These are phyloP conservation scores for Polyodon spathula DNA, from an alignment of 2,113 vertebrate species.

Conservation along the genomic window DNA sequence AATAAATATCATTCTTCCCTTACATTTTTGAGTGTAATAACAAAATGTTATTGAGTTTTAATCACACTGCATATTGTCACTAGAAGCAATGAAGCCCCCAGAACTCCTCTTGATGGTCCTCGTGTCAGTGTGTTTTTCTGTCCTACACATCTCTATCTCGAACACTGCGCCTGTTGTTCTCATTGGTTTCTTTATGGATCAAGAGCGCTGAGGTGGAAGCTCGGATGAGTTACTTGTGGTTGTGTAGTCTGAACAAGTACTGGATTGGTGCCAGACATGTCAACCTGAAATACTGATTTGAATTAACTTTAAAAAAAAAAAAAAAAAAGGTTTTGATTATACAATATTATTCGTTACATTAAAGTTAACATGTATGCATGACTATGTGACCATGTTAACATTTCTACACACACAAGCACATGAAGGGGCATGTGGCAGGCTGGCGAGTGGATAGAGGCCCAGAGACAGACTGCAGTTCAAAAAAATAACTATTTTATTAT, in stretches of 20 bases:
- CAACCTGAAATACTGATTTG: constrained; percentile 18
- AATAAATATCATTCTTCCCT: too few relatives aligned
- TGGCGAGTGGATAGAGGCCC: too few relatives aligned
- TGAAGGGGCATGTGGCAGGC: too few relatives aligned
- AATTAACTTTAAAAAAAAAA: background rate
- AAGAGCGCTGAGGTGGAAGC: constrained; percentile 18
- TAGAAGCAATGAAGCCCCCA: background rate
- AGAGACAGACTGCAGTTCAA: too few relatives aligned
- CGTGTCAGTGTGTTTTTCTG: constrained; percentile 17
- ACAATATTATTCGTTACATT: too few relatives aligned
- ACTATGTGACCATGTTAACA: too few relatives aligned
- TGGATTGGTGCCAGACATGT: constrained; percentile 11
- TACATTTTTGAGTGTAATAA: too few relatives aligned
- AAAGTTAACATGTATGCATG: too few relatives aligned
- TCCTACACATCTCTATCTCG: constrained; percentile 17
- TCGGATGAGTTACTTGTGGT: constrained; percentile 18
- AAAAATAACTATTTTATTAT: too few relatives aligned
- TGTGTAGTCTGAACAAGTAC: constrained; percentile 17
- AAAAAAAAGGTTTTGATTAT: background rate
- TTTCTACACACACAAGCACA: too few relatives aligned
- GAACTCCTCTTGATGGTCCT: constrained; percentile 26
- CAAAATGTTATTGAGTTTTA: too few relatives aligned
- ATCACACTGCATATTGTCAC: too few relatives aligned
- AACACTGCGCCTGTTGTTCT: constrained; percentile 28
- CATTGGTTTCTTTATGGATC: constrained; percentile 26